These are phyloP conservation scores for Andrena marginata DNA, from an alignment of 2,888 invertebrate species.

Conservation along the genomic window DNA sequence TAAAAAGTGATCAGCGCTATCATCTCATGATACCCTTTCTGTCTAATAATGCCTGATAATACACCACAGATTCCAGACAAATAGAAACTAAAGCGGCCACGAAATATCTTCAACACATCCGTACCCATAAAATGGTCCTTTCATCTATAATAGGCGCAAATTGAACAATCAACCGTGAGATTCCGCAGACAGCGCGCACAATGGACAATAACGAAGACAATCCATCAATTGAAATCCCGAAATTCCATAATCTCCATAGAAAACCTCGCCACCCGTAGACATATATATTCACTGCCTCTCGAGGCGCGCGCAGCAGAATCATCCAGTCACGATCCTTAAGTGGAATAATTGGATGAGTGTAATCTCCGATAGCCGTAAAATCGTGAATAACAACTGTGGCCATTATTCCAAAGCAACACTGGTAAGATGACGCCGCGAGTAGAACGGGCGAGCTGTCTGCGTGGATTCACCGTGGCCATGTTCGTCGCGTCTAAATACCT, in stretches of 20 bases:
- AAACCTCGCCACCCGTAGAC: not conserved
- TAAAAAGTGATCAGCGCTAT: no score
- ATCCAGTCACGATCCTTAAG: conserved; percentile 33
- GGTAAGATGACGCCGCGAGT: conserved; percentile 1
- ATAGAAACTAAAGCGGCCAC: no score
- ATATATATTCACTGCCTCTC: conserved; percentile 12
- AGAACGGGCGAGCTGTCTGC: not conserved
- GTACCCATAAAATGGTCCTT: no score
- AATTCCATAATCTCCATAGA: not conserved
- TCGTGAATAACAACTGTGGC: conserved; percentile 24
- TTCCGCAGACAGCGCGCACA: not conserved
- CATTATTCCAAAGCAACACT: conserved; percentile 26
- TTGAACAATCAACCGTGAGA: not conserved
- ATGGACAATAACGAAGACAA: not conserved
- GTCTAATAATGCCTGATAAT: no score
- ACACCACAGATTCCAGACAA: no score
- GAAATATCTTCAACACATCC: no score
- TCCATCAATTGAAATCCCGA: not conserved
- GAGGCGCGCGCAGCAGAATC: not conserved
- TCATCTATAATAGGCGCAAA: not conserved
- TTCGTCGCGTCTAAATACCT: conserved; percentile 33
- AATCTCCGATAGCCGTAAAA: conserved; percentile 52
- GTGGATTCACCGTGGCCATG: not conserved
- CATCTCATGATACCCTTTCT: no score
- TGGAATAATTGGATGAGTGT: conserved; percentile 55